Evolutionary conservation across 2,113 vertebrate genomes (phyloP).

Genomic region (Tetrao urogallus): DNA sequence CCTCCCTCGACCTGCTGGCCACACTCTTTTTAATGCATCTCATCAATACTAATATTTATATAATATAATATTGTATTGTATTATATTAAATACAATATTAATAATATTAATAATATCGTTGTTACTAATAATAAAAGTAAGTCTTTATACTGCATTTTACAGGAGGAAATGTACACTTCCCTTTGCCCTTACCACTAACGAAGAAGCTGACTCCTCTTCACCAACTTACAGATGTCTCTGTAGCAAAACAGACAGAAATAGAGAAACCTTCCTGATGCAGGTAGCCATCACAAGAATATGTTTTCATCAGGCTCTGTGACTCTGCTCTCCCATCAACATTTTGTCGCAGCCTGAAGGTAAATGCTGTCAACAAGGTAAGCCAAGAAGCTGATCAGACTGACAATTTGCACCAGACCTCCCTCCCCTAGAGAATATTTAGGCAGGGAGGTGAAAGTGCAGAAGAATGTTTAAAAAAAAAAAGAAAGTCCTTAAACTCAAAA

Average conservation of each 20-base stretch:
- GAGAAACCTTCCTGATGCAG: background rate
- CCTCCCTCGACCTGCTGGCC: too few species aligned
- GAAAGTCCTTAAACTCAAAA: background rate
- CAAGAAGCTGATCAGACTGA: background rate
- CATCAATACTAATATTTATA: background rate
- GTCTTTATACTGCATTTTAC: background rate
- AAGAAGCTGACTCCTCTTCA: background rate
- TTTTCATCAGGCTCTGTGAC: background rate
- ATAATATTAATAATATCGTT: too few species aligned
- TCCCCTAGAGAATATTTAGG: background rate
- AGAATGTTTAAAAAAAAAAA: background rate
- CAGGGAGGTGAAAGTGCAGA: background rate
- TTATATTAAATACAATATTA: too few species aligned
- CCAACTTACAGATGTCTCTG: background rate
- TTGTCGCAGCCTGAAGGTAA: background rate
- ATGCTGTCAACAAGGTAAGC: background rate
- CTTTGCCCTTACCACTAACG: background rate
- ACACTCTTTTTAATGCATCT: too few species aligned
- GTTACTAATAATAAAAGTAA: background rate
- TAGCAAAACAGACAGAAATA: background rate
- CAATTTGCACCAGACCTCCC: background rate
- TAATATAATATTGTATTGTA: too few species aligned
- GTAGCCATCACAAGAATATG: background rate
- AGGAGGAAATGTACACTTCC: constrained; percentile 30
- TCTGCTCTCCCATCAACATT: background rate